These are phyloP conservation scores for Macaca mulatta DNA, from an alignment of 2,113 vertebrate genomes.

Conservation along the genomic window DNA sequence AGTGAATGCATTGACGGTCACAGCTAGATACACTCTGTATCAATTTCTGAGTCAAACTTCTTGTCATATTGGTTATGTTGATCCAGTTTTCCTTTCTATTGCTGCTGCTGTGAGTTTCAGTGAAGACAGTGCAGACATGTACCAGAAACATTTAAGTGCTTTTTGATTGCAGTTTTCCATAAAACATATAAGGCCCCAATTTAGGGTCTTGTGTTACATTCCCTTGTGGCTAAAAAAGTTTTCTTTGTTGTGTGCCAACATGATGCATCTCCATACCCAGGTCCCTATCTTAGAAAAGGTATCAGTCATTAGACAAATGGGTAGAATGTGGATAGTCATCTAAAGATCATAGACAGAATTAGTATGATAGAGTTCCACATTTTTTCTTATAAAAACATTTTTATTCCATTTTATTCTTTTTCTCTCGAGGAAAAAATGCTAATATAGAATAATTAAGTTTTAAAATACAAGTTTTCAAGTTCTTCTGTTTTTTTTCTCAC, in stretches of 20 bases:
- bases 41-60: constrained; percentile 33
- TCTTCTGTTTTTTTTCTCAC: neutral
- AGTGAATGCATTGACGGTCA: neutral
- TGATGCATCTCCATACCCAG: neutral
- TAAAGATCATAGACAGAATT: neutral
- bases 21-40: neutral
- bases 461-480: neutral
- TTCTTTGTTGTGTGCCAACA: neutral
- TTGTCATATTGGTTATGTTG: neutral
- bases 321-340: neutral
- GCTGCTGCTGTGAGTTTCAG: neutral
- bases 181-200: neutral
- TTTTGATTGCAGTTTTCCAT: neutral
- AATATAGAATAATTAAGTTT: neutral
- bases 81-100: neutral
- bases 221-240: neutral
- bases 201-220: neutral
- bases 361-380: neutral
- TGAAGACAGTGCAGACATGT: neutral
- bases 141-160: neutral
- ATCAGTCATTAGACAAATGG: neutral
- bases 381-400: neutral
- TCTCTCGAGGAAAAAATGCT: neutral
- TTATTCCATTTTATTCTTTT: neutral
- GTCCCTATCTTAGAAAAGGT: neutral